These are phyloP conservation scores for Zhengitettix transpicula DNA, from an alignment of 2,888 invertebrate species.

Conservation along the genomic window DNA sequence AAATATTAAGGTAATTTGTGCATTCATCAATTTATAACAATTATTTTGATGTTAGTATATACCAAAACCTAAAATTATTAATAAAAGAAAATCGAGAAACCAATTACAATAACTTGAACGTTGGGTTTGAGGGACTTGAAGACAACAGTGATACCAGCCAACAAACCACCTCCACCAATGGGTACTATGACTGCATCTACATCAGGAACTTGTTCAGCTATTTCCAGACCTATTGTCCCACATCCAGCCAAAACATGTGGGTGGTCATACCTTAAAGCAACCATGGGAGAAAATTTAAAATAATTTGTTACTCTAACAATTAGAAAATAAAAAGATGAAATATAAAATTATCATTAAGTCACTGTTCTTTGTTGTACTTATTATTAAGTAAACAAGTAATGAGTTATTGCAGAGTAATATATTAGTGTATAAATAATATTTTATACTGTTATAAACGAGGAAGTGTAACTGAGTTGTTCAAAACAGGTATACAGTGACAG, in stretches of 20 bases:
- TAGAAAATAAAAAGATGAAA: too few relatives aligned
- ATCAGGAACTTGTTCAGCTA: slow-evolving; percentile 7
- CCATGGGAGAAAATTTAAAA: too few relatives aligned
- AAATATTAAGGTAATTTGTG: neutral
- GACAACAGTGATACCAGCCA: slow-evolving; percentile 80
- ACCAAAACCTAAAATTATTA: neutral
- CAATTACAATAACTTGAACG: slow-evolving; percentile 69
- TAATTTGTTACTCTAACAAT: too few relatives aligned
- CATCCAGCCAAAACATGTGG: slow-evolving; percentile 8
- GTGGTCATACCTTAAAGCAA: slow-evolving; percentile 5
- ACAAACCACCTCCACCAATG: slow-evolving; percentile 83
- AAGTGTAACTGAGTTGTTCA: too few relatives aligned
- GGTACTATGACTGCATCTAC: slow-evolving; percentile 51
- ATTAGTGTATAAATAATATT: too few relatives aligned
- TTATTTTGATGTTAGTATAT: neutral
- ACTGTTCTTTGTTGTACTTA: too few relatives aligned
- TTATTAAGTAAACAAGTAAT: too few relatives aligned
- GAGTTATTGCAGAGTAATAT: too few relatives aligned
- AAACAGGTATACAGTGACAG: too few relatives aligned
- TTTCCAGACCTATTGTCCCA: slow-evolving; percentile 9
- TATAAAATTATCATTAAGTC: too few relatives aligned
- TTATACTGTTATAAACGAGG: too few relatives aligned
- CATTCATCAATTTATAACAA: neutral
- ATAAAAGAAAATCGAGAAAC: neutral
- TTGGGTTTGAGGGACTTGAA: slow-evolving; percentile 70